These are phyloP conservation scores for Drosophila ananassae DNA, from an alignment of 1,140 invertebrate species.

Conservation along the genomic window DNA sequence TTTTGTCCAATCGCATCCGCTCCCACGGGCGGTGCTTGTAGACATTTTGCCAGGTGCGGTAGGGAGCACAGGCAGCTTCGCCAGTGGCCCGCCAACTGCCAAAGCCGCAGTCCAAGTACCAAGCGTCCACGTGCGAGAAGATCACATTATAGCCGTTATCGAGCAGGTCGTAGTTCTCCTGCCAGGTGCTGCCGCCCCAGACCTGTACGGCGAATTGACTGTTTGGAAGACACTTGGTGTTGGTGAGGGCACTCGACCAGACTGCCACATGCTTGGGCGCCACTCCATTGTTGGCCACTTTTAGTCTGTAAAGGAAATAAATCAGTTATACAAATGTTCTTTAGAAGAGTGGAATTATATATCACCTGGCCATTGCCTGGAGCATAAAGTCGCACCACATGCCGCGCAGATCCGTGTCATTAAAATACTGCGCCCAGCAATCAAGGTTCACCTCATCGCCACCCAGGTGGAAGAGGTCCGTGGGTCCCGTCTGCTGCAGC, in stretches of 20 bases:
- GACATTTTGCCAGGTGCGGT: conserved; percentile 92
- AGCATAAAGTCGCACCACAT: conserved; percentile 91
- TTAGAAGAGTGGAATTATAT: not conserved
- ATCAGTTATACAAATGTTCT: not conserved
- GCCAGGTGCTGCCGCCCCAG: conserved; percentile 91
- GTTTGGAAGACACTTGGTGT: conserved; percentile 88
- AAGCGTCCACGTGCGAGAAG: conserved; percentile 92
- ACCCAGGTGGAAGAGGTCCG: conserved; percentile 91
- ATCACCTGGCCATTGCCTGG: conserved; percentile 86
- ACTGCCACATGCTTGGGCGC: conserved; percentile 88
- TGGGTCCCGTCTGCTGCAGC: conserved; percentile 87
- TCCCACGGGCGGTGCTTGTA: conserved; percentile 92
- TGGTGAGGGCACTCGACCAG: conserved; percentile 92
- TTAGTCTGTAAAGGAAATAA: conserved; percentile 77
- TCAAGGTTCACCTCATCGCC: conserved; percentile 92
- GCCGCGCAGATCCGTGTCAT: conserved; percentile 90
- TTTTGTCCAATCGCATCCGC: conserved; percentile 77
- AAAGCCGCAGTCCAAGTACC: conserved; percentile 94
- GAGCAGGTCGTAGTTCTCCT: conserved; percentile 89
- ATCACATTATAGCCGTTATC: conserved; percentile 91
- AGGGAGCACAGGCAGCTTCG: conserved; percentile 91
- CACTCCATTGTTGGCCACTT: conserved; percentile 88
- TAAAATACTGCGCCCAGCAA: conserved; percentile 90
- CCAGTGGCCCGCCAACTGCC: conserved; percentile 89
- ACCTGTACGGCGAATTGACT: conserved; percentile 87